A percentile compares a stretch with the other conserved stretches of the same genome.
Conservation (phyloP, 2,888 invertebrate species). For the Nebria salina region DNA sequence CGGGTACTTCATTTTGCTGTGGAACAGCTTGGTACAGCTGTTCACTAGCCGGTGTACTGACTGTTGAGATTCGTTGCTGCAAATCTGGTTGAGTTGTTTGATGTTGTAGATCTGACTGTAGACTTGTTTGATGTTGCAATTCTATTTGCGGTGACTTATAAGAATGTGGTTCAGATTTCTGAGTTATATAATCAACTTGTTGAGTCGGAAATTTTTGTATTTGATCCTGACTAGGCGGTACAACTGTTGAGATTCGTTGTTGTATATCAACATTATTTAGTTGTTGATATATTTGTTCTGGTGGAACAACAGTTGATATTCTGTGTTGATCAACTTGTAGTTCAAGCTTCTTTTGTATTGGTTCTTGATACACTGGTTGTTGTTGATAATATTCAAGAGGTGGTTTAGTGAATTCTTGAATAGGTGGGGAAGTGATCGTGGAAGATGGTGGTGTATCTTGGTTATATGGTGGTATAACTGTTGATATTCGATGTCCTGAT, state of each 20-base stretch:
- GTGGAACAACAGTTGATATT: conserved; percentile 13
- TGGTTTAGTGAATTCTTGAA: conserved; percentile 20
- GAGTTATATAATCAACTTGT: conserved; percentile 5
- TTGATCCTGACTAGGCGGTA: conserved; percentile 38
- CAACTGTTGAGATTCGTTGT: conserved; percentile 28
- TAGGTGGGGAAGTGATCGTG: conserved; percentile 22
- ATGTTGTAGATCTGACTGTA: not conserved
- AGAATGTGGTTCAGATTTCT: not conserved
- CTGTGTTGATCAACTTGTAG: conserved; percentile 35
- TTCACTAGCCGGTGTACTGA: not conserved
- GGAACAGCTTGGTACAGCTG: not conserved
- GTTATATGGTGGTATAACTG: conserved; percentile 4
- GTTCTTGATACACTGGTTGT: conserved; percentile 37
- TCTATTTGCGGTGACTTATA: conserved; percentile 2
- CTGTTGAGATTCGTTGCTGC: not conserved
- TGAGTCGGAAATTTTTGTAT: conserved; percentile 53
- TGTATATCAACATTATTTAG: conserved; percentile 47
- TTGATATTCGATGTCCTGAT: conserved; percentile 46
- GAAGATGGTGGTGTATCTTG: conserved; percentile 47
- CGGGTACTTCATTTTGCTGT: not conserved
- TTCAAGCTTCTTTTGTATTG: conserved; percentile 46
- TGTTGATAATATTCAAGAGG: conserved; percentile 39
- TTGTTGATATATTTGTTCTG: conserved; percentile 27
- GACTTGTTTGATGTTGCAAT: not conserved
- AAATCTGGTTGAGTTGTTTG: not conserved